A percentile compares a stretch with the other conserved stretches of the same genome.
These are phyloP conservation scores for Theodoxus fluviatilis DNA, from an alignment of 2,888 invertebrate species.

Conservation along the genomic window DNA sequence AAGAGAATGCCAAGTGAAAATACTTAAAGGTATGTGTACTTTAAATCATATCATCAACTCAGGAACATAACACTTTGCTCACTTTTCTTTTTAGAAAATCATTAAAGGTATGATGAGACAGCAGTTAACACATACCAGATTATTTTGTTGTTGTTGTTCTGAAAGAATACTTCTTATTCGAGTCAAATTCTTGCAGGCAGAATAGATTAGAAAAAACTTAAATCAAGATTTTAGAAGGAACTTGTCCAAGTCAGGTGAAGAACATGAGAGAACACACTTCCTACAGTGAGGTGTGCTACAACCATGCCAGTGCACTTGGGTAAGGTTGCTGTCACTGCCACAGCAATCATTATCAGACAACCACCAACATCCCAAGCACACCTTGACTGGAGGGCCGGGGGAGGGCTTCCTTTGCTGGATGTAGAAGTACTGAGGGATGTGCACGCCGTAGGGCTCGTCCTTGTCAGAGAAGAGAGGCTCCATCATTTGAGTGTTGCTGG, in stretches of 20 bases:
- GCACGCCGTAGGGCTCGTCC: conserved; percentile 39
- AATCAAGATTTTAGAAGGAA: background rate
- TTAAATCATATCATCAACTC: too few relatives aligned
- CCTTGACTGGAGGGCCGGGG: conserved; percentile 59
- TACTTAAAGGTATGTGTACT: background rate
- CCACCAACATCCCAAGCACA: conserved; percentile 29
- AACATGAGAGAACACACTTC: too few relatives aligned
- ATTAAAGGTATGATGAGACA: too few relatives aligned
- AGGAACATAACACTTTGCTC: too few relatives aligned
- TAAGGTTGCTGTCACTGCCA: too few relatives aligned
- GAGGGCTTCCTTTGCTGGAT: conserved; percentile 53
- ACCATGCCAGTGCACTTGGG: too few relatives aligned
- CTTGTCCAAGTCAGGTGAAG: too few relatives aligned
- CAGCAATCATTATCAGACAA: background rate
- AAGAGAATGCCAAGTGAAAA: background rate
- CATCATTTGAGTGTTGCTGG: conserved; percentile 33
- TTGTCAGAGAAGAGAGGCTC: conserved; percentile 25
- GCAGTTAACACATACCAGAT: too few relatives aligned
- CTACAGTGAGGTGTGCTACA: too few relatives aligned
- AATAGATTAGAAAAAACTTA: background rate
- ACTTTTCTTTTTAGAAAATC: too few relatives aligned
- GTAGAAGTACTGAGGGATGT: conserved; percentile 52
- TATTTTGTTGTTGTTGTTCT: too few relatives aligned
- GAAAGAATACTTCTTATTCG: too few relatives aligned
- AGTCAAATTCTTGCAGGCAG: background rate